Base-by-base conservation (phyloP, 2,888 invertebrate genomes). In the Drosophila colorata region DNA sequence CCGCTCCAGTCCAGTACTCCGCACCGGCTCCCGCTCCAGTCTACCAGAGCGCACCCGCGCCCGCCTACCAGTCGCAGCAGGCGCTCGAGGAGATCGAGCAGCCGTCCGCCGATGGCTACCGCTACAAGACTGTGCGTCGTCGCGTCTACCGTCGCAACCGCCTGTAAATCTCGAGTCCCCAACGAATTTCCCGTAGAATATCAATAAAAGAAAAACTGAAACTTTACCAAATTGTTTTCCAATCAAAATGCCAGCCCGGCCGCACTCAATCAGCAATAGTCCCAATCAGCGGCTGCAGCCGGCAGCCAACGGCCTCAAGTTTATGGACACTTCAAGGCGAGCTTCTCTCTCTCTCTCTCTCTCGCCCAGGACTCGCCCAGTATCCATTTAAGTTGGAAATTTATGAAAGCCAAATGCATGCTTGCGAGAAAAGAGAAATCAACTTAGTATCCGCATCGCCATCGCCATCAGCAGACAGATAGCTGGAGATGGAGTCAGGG, bases 101-200 rank as follows among this genome's bases (percentile, higher is more conserved):
- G 63, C 78, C 60, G 25, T 78, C 88, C 9, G 75, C 61, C 49
- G 91, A 91, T 78, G 90, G 90, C 35, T 91, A 90, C 74, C 91
- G 75, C 55, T 90, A 90, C 78, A 85, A 81, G 78, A 75, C 91
- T 56, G 90, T 88, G 28, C 91, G 90, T 52, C 90, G 90, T 73
- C 77, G 78, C 58, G 90, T 90, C 71, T 85, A 77, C 83, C 90
- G 89, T 74, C 78, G 80, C 75, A 74, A 78, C 59, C 90, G 88
- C 66, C 43, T 77, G 52, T 82, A 82, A 77, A 48, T 20, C 7
- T 47, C 11, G 8, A 33, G 18, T 13, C n/a, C 25, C 68, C 64
- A 74, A 72, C 69, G 83, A 86, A 85, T 72, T 69, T 87, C 71
- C 81, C 55, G 43, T 64, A 69, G 71, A 71, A 64, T 55, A 63